These are phyloP conservation scores for Hymenopus coronatus DNA, from an alignment of 2,888 invertebrate species.

Conservation along the genomic window DNA sequence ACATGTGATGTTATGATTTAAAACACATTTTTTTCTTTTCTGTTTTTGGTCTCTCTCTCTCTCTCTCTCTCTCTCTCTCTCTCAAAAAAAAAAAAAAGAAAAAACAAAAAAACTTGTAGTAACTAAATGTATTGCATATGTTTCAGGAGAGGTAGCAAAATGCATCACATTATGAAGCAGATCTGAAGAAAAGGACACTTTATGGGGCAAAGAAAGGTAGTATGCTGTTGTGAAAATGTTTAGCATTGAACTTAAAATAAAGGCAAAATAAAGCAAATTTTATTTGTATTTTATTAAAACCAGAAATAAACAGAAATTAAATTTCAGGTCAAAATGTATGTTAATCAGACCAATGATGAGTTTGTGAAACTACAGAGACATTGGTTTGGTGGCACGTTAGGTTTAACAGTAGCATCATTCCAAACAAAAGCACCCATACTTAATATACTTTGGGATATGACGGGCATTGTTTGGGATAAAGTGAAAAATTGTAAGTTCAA, in stretches of 20 bases:
- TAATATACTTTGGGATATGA: neutral
- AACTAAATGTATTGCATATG: neutral
- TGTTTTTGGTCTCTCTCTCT: too few species aligned
- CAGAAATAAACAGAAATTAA: neutral
- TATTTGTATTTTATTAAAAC: neutral
- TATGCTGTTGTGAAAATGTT: neutral
- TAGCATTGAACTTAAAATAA: neutral
- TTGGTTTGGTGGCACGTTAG: neutral
- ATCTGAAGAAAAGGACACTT: slow-evolving; percentile 14
- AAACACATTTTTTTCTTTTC: too few species aligned
- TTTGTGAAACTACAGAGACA: neutral
- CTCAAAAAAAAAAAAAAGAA: too few species aligned
- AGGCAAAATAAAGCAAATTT: neutral
- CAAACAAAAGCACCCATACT: neutral
- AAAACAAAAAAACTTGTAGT: too few species aligned
- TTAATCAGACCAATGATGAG: neutral
- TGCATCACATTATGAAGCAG: slow-evolving; percentile 18
- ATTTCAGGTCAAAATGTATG: neutral
- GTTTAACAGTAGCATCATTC: neutral
- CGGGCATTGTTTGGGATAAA: neutral
- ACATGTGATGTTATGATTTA: too few species aligned
- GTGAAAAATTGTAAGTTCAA: too few species aligned
- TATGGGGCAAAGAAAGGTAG: slow-evolving; percentile 26
- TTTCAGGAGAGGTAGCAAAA: slow-evolving; percentile 31
- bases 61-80: too few species aligned